Evolutionary conservation across 1,140 invertebrate genomes (phyloP).

Genomic region (Tyrophagus putrescentiae): DNA sequence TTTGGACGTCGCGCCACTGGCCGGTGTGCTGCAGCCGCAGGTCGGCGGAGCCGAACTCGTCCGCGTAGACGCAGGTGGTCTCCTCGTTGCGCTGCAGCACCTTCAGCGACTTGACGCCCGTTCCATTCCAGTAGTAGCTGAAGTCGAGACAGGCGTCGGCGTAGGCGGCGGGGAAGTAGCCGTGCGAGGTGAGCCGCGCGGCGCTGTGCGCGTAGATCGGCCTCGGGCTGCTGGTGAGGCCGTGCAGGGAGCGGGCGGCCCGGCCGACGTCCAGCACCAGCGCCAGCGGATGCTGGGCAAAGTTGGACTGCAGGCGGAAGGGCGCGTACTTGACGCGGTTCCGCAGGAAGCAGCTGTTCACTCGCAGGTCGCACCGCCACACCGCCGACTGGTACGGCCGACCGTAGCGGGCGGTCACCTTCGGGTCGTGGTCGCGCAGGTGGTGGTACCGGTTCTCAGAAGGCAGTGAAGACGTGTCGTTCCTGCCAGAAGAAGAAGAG

Average conservation of each 20-base stretch:
- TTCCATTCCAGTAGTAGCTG: not conserved
- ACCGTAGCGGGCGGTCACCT: not conserved
- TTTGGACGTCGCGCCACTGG: not conserved
- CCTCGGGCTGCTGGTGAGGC: not conserved
- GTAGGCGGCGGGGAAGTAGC: slow-evolving; percentile 1
- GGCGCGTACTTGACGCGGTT: not conserved
- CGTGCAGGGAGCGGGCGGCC: not conserved
- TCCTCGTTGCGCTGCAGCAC: not conserved
- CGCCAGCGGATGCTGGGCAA: not conserved
- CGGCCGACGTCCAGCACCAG: not conserved
- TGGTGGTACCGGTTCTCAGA: not conserved
- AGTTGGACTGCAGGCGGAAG: not conserved
- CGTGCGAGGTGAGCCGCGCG: not conserved
- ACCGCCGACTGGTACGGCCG: too few species aligned
- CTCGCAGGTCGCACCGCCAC: not conserved
- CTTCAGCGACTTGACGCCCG: not conserved
- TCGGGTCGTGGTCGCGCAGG: not conserved
- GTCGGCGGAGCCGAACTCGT: not conserved
- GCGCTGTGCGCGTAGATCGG: not conserved
- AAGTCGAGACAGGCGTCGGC: not conserved
- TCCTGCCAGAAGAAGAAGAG: too few species aligned
- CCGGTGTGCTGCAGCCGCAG: not conserved
- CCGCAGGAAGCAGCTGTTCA: not conserved
- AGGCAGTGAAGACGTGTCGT: too few species aligned
- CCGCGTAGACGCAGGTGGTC: not conserved